Percentiles rank a stretch among this genome's conserved stretches.
phyloP scores from a whole-genome alignment of 2,888 invertebrate species.

The Hemaris fuciformis region DNA sequence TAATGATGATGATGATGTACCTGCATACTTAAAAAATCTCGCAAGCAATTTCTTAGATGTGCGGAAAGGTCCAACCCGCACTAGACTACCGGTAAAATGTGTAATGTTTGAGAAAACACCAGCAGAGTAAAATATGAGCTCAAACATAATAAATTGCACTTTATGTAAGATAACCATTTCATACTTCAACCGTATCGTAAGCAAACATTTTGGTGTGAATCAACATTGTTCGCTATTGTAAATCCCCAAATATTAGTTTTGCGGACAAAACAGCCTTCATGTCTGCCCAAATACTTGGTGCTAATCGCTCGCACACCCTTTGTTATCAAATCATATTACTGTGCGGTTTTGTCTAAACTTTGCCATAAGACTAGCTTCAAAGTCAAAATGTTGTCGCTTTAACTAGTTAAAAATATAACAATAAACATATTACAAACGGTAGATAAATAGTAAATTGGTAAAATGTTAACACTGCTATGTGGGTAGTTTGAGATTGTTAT shows the following conservation, averaged over 20 bases:
- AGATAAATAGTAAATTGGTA: too few species aligned
- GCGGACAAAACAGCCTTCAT: not conserved
- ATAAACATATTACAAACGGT: too few species aligned
- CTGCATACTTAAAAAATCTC: too few species aligned
- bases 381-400: not conserved
- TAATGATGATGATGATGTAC: too few species aligned
- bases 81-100: too few species aligned
- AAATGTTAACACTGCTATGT: too few species aligned
- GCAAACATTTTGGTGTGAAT: not conserved
- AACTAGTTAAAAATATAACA: too few species aligned
- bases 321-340: not conserved
- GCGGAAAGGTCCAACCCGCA: too few species aligned
- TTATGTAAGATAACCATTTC: not conserved
- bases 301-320: not conserved
- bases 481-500: too few species aligned
- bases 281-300: not conserved
- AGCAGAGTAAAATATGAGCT: not conserved
- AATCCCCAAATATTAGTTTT: conserved; percentile 6
- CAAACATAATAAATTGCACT: not conserved
- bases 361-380: not conserved
- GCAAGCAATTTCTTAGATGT: too few species aligned
- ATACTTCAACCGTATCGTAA: not conserved
- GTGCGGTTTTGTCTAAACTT: not conserved
- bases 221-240: not conserved
- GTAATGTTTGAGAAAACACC: too few species aligned